Evolutionary conservation across 2,888 invertebrate species (phyloP).

Genomic region (Megamerina dolium): DNA sequence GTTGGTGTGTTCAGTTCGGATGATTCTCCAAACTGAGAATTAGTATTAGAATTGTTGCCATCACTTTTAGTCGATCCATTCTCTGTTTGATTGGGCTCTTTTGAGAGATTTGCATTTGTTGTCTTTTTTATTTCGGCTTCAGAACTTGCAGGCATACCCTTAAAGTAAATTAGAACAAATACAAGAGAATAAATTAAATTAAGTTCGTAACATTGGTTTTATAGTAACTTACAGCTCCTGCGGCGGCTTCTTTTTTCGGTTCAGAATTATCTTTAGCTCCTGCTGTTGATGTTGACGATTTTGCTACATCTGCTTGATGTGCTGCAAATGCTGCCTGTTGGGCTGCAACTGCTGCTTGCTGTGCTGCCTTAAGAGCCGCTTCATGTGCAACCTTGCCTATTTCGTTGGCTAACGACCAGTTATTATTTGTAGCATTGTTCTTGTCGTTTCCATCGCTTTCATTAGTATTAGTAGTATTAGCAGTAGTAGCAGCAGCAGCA

Average conservation of each 20-base stretch:
- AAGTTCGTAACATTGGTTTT: no score
- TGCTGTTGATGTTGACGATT: conserved; percentile 5
- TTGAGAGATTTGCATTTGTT: no score
- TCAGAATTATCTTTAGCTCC: not conserved
- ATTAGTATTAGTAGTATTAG: conserved; percentile 7
- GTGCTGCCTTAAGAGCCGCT: conserved; percentile 15
- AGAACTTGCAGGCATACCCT: no score
- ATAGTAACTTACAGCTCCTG: conserved; percentile 10
- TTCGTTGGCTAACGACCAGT: no score
- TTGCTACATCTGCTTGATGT: not conserved
- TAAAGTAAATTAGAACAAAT: no score
- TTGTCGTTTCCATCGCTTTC: conserved; percentile 9
- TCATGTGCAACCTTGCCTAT: no score
- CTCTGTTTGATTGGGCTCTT: no score
- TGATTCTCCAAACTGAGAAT: conserved; percentile 12
- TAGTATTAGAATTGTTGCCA: no score
- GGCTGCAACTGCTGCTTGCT: not conserved
- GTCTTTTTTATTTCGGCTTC: no score
- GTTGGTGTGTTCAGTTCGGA: conserved; percentile 23
- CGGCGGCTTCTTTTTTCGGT: not conserved
- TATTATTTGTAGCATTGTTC: no score
- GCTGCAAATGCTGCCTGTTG: conserved; percentile 2
- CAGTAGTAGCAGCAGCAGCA: not conserved
- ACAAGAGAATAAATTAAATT: no score
- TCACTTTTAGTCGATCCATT: no score